phyloP scores from a whole-genome alignment of 2,113 vertebrate species.

The Pyrgilauda ruficollis region DNA sequence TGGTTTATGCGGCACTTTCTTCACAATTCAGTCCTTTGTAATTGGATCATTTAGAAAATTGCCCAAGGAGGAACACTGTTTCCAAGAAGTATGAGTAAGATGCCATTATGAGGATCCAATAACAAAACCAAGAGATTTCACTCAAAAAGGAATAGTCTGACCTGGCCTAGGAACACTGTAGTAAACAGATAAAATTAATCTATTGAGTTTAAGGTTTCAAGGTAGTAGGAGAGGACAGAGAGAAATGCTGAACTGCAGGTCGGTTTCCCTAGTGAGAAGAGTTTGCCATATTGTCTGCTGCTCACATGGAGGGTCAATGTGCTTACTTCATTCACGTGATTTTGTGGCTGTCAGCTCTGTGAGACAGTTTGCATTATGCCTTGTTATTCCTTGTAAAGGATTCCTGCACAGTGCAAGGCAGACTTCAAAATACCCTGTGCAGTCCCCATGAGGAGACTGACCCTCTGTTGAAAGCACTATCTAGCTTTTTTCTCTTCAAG shows the following conservation, averaged over 20 bases:
- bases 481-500: background rate
- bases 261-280: background rate
- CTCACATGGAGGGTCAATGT: background rate
- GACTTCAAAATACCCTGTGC: background rate
- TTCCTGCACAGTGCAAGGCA: background rate
- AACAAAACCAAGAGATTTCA: background rate
- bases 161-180: background rate
- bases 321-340: background rate
- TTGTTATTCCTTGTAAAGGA: background rate
- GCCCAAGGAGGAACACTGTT: background rate
- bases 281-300: background rate
- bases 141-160: background rate
- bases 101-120: background rate
- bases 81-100: background rate
- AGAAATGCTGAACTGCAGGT: background rate
- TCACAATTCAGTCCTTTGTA: background rate
- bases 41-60: background rate
- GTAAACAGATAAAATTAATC: background rate
- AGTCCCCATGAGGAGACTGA: background rate
- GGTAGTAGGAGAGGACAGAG: background rate
- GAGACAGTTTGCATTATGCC: background rate
- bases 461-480: background rate
- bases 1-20: background rate
- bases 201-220: background rate
- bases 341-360: background rate